Evolutionary conservation across 2,113 vertebrate genomes (phyloP).

Genomic region (Chrysochloris asiatica): DNA sequence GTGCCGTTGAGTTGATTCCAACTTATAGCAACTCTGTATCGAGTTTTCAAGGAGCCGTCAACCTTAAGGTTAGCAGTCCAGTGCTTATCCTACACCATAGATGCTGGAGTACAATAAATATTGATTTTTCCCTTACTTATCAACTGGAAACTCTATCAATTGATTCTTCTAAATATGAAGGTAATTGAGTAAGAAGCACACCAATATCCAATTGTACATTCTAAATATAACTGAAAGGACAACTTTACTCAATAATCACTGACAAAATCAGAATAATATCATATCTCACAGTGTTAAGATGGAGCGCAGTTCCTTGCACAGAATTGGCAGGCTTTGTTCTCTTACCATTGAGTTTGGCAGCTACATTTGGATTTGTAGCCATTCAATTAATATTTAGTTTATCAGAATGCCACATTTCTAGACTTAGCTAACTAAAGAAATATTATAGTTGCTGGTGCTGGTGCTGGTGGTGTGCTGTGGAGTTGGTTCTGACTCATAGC

Average conservation of each 20-base stretch:
- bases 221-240: background rate
- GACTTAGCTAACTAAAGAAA: slow-evolving; percentile 17
- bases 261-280: background rate
- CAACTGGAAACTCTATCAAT: background rate
- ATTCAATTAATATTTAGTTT: slow-evolving; percentile 15
- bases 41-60: no score
- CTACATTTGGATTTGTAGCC: background rate
- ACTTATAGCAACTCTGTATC: no score
- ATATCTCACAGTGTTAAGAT: background rate
- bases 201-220: background rate
- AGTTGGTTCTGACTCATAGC: no score
- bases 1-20: no score
- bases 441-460: no score
- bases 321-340: background rate
- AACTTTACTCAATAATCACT: background rate
- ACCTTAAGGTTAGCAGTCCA: no score
- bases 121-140: background rate
- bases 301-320: no score
- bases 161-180: background rate
- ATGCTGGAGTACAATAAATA: background rate
- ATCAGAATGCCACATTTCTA: background rate
- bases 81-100: no score
- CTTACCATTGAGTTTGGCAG: background rate
- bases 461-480: no score
- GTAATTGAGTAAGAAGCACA: background rate